A percentile compares a stretch with the other conserved stretches of the same genome.
These are phyloP conservation scores for Chiridota heheva DNA, from an alignment of 35 echinoderm and acorn worm species.

Conservation along the genomic window DNA sequence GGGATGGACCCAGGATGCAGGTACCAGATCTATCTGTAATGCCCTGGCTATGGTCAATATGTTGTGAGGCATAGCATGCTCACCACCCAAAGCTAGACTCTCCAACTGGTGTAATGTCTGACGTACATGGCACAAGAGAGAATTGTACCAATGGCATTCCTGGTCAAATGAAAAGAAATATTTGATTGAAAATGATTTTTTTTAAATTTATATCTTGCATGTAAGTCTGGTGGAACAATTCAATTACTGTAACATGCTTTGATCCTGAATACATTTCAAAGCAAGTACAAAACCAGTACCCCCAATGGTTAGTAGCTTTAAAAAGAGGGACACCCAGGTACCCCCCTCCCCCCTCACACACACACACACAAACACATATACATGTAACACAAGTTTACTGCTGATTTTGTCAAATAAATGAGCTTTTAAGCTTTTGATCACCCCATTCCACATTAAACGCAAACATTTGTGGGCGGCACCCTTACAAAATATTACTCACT, in stretches of 20 bases:
- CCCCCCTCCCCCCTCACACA: no score
- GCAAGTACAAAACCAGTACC: no score
- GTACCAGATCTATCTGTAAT: constrained; percentile 79
- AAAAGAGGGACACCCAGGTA: no score
- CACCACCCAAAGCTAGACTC: constrained; percentile 64
- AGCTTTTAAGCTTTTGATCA: no score
- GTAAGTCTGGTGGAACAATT: background rate
- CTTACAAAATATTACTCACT: no score
- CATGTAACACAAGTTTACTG: no score
- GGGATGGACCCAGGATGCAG: constrained; percentile 89
- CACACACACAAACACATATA: no score
- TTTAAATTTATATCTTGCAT: background rate
- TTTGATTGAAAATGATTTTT: background rate
- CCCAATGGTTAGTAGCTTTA: no score
- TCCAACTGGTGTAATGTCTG: constrained; percentile 74
- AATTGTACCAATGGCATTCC: constrained; percentile 99
- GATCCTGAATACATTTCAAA: no score
- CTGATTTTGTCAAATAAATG: no score
- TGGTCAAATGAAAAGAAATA: constrained; percentile 17
- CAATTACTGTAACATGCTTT: background rate
- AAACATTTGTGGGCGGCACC: no score
- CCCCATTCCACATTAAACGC: no score
- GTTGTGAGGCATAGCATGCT: constrained; percentile 71
- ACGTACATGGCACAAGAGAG: constrained; percentile 81
- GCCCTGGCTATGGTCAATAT: constrained; percentile 47